A percentile compares a stretch with the other conserved stretches of the same genome.
Evolutionary conservation across 2,888 invertebrate species (phyloP).

Genomic region (Zygogramma bicolorata): DNA sequence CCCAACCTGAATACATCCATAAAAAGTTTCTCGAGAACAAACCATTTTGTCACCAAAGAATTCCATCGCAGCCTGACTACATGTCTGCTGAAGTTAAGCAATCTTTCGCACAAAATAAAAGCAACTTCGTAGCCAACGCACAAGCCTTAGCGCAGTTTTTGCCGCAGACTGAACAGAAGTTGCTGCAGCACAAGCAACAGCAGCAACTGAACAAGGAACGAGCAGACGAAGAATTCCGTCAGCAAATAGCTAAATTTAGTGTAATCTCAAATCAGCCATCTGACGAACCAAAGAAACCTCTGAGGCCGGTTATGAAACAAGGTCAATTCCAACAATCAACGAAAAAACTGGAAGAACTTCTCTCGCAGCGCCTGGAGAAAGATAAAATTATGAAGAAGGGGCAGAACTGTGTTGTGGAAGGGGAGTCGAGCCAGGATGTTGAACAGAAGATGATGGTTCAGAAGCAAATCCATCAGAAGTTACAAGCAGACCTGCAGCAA

Average conservation of each 20-base stretch:
- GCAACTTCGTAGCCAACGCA: slow-evolving; percentile 60
- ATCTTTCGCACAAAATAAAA: slow-evolving; percentile 53
- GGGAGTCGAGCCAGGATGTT: slow-evolving; percentile 59
- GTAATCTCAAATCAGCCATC: slow-evolving; percentile 48
- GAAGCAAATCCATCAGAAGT: slow-evolving; percentile 66
- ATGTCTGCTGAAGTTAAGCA: slow-evolving; percentile 49
- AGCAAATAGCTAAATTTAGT: slow-evolving; percentile 44
- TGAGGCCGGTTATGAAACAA: slow-evolving; percentile 59
- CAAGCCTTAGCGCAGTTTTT: slow-evolving; percentile 64
- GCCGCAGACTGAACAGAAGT: slow-evolving; percentile 62
- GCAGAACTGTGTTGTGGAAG: slow-evolving; percentile 57
- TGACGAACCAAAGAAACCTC: slow-evolving; percentile 55
- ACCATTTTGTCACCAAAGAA: slow-evolving; percentile 58
- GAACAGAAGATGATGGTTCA: slow-evolving; percentile 65
- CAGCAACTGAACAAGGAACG: slow-evolving; percentile 49
- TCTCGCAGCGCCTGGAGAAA: slow-evolving; percentile 64
- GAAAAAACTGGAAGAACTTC: slow-evolving; percentile 66
- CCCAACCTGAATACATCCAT: slow-evolving; percentile 62
- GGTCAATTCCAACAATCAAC: slow-evolving; percentile 66
- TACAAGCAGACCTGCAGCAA: slow-evolving; percentile 67
- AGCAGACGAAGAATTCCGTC: slow-evolving; percentile 42
- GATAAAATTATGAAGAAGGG: slow-evolving; percentile 59
- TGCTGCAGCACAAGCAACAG: slow-evolving; percentile 53
- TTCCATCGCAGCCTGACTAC: slow-evolving; percentile 60
- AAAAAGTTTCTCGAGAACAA: slow-evolving; percentile 52